phyloP scores from a whole-genome alignment of 2,888 invertebrate genomes.

The Ophion obscuratus region DNA sequence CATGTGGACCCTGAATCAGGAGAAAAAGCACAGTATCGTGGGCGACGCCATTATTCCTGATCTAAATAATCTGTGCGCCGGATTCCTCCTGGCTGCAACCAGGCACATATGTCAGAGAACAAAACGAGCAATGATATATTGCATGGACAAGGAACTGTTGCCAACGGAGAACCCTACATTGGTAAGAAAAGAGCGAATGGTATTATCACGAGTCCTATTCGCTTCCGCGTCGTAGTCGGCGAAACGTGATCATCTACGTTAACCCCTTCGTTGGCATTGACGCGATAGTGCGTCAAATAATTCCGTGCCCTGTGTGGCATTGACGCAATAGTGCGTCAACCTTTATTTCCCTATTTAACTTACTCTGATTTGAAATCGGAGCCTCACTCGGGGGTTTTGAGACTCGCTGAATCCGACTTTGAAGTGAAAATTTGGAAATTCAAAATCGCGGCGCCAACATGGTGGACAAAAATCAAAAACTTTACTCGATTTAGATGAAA shows the following conservation, averaged over 20 bases:
- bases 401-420: too few relatives aligned
- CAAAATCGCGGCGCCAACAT: too few relatives aligned
- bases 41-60: conserved; percentile 91
- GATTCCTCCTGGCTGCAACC: conserved; percentile 90
- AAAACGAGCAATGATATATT: conserved; percentile 93
- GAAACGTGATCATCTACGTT: neutral
- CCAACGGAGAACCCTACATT: conserved; percentile 86
- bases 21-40: conserved; percentile 86
- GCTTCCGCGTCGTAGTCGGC: neutral
- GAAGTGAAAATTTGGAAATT: too few relatives aligned
- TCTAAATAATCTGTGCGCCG: conserved; percentile 93
- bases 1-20: conserved; percentile 86
- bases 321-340: too few relatives aligned
- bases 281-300: too few relatives aligned
- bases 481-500: too few relatives aligned
- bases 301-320: too few relatives aligned
- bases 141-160: conserved; percentile 87
- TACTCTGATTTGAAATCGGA: too few relatives aligned
- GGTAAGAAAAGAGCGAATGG: conserved; percentile 81
- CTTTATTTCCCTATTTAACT: too few relatives aligned
- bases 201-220: conserved; percentile 2
- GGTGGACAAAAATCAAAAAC: too few relatives aligned
- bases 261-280: too few relatives aligned
- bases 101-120: conserved; percentile 93
- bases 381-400: too few relatives aligned